Conservation (phyloP, 2,797 vertebrate genomes). For the Onychomys arenicola region DNA sequence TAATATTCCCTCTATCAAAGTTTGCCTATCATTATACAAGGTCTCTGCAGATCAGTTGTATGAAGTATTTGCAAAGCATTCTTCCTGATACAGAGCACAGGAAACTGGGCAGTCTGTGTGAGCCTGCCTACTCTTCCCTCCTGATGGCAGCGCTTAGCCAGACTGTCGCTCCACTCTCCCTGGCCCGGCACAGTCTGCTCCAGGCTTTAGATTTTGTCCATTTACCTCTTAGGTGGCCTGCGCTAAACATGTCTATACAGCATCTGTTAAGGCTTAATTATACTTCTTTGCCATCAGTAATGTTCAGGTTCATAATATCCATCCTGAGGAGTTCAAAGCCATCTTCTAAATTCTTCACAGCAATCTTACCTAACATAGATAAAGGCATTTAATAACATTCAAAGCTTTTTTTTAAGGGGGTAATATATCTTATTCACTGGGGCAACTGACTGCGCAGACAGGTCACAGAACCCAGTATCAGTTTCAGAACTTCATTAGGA, state of each 20-base stretch:
- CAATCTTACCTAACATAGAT: background rate
- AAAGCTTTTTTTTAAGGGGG: background rate
- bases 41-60: background rate
- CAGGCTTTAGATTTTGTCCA: background rate
- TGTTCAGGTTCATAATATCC: background rate
- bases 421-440: background rate
- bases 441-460: too few relatives aligned
- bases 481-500: too few relatives aligned
- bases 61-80: background rate
- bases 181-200: background rate
- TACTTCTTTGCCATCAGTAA: background rate
- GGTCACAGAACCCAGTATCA: too few relatives aligned
- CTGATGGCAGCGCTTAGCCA: background rate
- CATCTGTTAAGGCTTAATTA: background rate
- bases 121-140: background rate
- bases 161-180: background rate
- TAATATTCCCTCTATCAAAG: background rate
- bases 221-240: background rate
- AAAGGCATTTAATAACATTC: background rate
- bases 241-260: background rate
- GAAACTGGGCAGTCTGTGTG: background rate
- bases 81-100: background rate
- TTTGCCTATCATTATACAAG: background rate
- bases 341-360: slow-evolving; percentile 41
- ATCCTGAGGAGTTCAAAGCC: background rate